A percentile compares a stretch with the other conserved stretches of the same genome.
phyloP scores from a whole-genome alignment of 30 jellyfish, hydroid and myxozoan species.

The Calvadosia cruxmelitensis region DNA sequence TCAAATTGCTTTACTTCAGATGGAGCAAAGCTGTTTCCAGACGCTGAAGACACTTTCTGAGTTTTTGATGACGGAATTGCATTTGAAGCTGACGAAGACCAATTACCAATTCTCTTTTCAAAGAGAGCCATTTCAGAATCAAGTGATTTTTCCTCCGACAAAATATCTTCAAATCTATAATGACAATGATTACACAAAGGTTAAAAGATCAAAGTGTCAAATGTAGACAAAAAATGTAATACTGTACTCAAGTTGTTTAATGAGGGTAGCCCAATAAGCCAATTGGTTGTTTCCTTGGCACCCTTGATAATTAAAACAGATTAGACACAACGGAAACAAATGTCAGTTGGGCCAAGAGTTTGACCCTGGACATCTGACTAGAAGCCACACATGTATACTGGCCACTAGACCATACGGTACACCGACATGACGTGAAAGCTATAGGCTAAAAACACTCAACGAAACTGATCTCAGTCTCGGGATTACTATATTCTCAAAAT shows the following conservation, averaged over 20 bases:
- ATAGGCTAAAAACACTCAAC: no score
- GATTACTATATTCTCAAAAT: no score
- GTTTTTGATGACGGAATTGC: constrained; percentile 6
- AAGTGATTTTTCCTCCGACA: constrained; percentile 46
- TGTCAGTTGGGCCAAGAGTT: no score
- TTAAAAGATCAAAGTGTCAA: background rate
- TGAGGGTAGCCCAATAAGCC: no score
- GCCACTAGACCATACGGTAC: no score
- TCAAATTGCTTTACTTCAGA: constrained; percentile 75
- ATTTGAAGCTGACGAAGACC: constrained; percentile 25
- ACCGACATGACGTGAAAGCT: no score
- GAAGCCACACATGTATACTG: no score
- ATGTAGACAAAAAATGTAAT: background rate
- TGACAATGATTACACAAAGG: background rate
- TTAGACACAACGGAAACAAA: no score
- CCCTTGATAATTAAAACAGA: no score
- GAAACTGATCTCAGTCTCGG: no score
- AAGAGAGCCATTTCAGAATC: constrained; percentile 22
- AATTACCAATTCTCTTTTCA: constrained; percentile 48
- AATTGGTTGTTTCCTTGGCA: no score
- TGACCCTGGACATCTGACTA: no score
- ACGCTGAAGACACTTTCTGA: constrained; percentile 12
- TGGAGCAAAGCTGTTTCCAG: constrained; percentile 27
- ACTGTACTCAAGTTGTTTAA: background rate
- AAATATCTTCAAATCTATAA: constrained; percentile 62